A percentile compares a stretch with the other conserved stretches of the same genome.
Evolutionary conservation across 2,797 vertebrate genomes (phyloP).

Genomic region (Knipowitschia caucasica): DNA sequence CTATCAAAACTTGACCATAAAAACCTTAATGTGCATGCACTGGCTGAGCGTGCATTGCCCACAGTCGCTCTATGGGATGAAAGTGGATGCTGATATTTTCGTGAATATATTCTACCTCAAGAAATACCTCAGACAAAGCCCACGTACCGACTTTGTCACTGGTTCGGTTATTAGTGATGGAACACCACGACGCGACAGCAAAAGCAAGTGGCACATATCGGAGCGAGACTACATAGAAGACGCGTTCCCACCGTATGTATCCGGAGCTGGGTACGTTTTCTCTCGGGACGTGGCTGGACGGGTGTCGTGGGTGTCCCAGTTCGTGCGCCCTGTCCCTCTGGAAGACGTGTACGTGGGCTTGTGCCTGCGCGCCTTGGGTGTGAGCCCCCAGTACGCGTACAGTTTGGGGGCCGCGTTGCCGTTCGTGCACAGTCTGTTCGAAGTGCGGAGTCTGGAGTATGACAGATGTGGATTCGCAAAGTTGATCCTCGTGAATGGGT

Average conservation of each 20-base stretch:
- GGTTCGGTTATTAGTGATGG: conserved; percentile 87
- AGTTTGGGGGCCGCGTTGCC: conserved; percentile 76
- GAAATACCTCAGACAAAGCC: conserved; percentile 19
- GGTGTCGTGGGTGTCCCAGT: conserved; percentile 87
- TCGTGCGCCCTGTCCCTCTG: conserved; percentile 83
- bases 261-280: conserved; percentile 93
- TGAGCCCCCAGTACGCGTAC: conserved; percentile 83
- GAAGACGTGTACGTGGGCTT: conserved; percentile 95
- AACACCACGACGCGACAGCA: conserved; percentile 82
- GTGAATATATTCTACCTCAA: conserved; percentile 71
- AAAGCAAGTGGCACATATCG: conserved; percentile 87
- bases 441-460: conserved; percentile 58
- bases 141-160: conserved; percentile 49
- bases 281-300: conserved; percentile 86
- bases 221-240: conserved; percentile 83
- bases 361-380: conserved; percentile 84
- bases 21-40: conserved; percentile 78
- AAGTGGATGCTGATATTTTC: conserved; percentile 81
- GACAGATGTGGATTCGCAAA: conserved; percentile 62
- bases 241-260: conserved; percentile 88
- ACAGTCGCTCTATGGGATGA: conserved; percentile 69
- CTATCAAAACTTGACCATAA: conserved; percentile 79
- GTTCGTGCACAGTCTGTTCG: conserved; percentile 70
- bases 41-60: conserved; percentile 71
- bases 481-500: conserved; percentile 60